Conservation (phyloP, 2,888 invertebrate species). For the Drosophila nr. fundita region DNA sequence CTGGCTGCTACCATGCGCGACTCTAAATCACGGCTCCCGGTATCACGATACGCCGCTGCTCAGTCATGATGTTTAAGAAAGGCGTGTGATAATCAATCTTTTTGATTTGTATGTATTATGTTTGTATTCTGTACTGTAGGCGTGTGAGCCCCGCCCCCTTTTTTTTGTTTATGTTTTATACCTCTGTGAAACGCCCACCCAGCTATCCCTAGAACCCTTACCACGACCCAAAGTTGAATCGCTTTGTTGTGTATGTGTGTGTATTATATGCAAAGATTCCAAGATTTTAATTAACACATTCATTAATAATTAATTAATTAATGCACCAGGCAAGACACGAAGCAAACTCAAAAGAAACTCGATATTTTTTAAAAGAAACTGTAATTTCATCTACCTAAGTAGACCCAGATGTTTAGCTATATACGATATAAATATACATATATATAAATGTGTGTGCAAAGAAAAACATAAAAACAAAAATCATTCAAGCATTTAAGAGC, state of each 20-base stretch:
- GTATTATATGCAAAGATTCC: constrained; percentile 59
- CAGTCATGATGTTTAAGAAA: constrained; percentile 83
- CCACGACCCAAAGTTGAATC: constrained; percentile 15
- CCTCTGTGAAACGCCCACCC: constrained; percentile 14
- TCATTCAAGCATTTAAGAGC: constrained; percentile 61
- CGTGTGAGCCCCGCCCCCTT: background rate
- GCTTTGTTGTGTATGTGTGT: constrained; percentile 38
- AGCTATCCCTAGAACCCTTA: constrained; percentile 17
- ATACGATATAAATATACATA: constrained; percentile 31
- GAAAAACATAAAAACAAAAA: constrained; percentile 25
- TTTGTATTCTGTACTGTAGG: constrained; percentile 12
- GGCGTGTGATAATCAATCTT: constrained; percentile 31
- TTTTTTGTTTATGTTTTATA: constrained; percentile 19
- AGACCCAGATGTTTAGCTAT: constrained; percentile 38
- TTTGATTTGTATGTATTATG: constrained; percentile 38
- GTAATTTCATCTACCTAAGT: constrained; percentile 44
- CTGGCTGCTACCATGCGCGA: constrained; percentile 90
- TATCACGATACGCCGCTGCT: constrained; percentile 84
- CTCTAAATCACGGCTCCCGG: constrained; percentile 84
- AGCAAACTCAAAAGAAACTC: constrained; percentile 52
- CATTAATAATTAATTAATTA: constrained; percentile 51
- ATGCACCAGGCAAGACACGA: constrained; percentile 22
- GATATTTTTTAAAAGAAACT: constrained; percentile 50
- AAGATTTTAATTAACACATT: constrained; percentile 46
- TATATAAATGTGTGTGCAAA: constrained; percentile 33